These are phyloP conservation scores for Agriopis marginaria DNA, from an alignment of 2,888 invertebrate species.

Conservation along the genomic window DNA sequence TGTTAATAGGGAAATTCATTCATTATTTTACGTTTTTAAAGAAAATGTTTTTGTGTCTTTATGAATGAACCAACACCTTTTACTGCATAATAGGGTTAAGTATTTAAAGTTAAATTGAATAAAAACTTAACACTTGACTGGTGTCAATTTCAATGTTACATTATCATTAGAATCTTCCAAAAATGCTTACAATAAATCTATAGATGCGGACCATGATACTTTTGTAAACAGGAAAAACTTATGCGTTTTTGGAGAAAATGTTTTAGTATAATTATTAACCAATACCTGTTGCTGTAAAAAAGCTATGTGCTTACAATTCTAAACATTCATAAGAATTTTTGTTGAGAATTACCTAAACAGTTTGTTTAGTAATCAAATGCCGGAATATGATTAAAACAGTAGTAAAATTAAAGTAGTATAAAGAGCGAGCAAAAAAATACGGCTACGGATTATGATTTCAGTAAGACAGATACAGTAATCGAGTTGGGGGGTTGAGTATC, in stretches of 20 bases:
- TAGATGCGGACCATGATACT: not conserved
- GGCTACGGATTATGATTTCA: not conserved
- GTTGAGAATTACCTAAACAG: not conserved
- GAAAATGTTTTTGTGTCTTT: not conserved
- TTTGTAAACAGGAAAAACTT: not conserved
- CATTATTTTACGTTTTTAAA: no score
- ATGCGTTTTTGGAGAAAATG: not conserved
- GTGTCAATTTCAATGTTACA: not conserved
- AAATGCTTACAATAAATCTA: not conserved
- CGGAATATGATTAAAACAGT: no score
- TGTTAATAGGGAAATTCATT: no score
- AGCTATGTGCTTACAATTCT: not conserved
- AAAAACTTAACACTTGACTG: no score
- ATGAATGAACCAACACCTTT: not conserved
- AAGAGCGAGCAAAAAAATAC: not conserved
- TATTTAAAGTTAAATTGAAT: no score
- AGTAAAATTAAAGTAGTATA: no score
- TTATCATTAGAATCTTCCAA: not conserved
- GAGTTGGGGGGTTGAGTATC: slow-evolving; percentile 64
- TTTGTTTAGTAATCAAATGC: no score
- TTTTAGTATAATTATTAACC: not conserved
- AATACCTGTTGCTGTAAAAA: not conserved
- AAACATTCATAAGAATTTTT: not conserved
- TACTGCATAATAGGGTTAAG: not conserved
- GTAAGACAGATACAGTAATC: slow-evolving; percentile 29